These are phyloP conservation scores for Andrena fulva DNA, from an alignment of 2,888 invertebrate species.

Conservation along the genomic window DNA sequence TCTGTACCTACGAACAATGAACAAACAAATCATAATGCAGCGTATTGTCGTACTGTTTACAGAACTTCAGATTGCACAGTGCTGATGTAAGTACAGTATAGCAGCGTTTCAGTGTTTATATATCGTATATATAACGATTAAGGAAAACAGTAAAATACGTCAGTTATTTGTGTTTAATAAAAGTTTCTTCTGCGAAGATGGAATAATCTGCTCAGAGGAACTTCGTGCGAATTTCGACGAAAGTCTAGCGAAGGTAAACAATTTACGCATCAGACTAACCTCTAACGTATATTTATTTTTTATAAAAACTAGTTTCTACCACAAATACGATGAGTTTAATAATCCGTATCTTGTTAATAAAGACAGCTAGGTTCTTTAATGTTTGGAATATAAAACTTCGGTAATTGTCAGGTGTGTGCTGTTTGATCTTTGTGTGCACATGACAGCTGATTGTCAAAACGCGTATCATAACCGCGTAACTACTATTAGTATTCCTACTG, in stretches of 20 bases:
- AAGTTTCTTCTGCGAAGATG: background rate
- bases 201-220: background rate
- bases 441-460: constrained; percentile 22
- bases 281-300: constrained; percentile 7
- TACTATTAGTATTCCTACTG: background rate
- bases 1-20: constrained; percentile 18
- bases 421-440: background rate
- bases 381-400: background rate
- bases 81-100: constrained; percentile 23
- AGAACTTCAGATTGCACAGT: constrained; percentile 34
- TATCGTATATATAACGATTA: background rate
- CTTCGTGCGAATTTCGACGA: background rate
- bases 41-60: constrained; percentile 50
- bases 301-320: constrained; percentile 1
- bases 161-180: background rate
- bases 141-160: constrained; percentile 6
- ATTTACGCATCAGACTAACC: constrained; percentile 35
- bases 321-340: background rate
- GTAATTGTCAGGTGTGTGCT: background rate
- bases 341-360: background rate
- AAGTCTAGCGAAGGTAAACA: constrained; percentile 27
- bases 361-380: background rate
- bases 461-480: background rate
- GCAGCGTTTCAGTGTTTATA: background rate
- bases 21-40: constrained; percentile 54